These are phyloP conservation scores for Amphibalanus amphitrite DNA, from an alignment of 1,140 invertebrate genomes.

Conservation along the genomic window DNA sequence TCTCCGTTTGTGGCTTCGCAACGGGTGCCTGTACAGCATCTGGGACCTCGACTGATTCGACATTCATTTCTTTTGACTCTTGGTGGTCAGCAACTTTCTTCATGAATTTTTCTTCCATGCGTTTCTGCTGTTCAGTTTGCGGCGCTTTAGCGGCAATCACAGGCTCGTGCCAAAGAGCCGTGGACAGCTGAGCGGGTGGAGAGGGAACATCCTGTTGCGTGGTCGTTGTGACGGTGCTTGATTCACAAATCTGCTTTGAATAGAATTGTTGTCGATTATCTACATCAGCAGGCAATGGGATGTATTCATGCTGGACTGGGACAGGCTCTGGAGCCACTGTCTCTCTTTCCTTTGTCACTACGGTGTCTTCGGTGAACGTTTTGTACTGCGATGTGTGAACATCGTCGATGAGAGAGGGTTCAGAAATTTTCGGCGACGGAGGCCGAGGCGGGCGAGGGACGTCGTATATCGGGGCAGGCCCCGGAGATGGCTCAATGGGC, in stretches of 20 bases:
- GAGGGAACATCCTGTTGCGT: background rate
- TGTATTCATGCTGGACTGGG: background rate
- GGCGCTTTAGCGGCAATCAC: background rate
- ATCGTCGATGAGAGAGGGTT: background rate
- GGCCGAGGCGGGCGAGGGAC: background rate
- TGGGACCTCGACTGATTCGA: no score
- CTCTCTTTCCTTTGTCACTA: background rate
- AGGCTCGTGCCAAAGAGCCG: background rate
- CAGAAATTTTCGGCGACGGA: no score
- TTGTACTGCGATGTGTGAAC: background rate
- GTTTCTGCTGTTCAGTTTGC: background rate
- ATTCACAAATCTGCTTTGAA: background rate
- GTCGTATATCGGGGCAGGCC: background rate
- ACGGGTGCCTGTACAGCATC: no score
- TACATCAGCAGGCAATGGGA: no score
- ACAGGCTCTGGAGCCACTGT: background rate
- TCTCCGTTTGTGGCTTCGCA: no score
- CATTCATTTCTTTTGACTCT: background rate
- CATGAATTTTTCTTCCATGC: background rate
- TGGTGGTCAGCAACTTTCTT: background rate
- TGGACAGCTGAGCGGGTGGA: background rate
- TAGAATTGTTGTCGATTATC: no score
- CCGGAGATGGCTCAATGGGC: background rate
- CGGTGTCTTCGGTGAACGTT: background rate
- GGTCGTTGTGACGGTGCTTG: background rate